Evolutionary conservation across 2,797 vertebrate species (phyloP).

Genomic region (Vireo griseus): DNA sequence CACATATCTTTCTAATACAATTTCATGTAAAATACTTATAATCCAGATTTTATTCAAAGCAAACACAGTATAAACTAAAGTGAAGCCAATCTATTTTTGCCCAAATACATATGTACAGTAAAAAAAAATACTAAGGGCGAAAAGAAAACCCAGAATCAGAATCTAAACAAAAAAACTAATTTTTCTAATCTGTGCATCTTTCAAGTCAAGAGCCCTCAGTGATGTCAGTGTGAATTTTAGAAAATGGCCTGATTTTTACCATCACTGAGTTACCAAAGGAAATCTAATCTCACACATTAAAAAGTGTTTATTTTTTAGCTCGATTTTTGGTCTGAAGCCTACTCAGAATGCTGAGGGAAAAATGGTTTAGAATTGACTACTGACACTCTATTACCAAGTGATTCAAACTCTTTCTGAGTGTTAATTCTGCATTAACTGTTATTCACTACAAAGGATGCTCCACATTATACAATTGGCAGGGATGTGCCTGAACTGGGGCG

Average conservation of each 20-base stretch:
- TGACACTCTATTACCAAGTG: neutral
- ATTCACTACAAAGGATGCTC: neutral
- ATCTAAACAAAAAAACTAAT: neutral
- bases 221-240: neutral
- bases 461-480: neutral
- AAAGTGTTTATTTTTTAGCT: neutral
- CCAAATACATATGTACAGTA: neutral
- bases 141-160: neutral
- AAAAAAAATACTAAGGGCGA: neutral
- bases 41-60: neutral
- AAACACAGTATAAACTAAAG: neutral
- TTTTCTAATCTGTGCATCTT: neutral
- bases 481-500: neutral
- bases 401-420: neutral
- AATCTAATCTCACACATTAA: neutral
- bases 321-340: neutral
- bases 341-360: neutral
- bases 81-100: neutral
- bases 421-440: neutral
- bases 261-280: neutral
- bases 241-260: neutral
- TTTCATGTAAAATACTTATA: neutral
- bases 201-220: neutral
- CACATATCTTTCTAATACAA: neutral
- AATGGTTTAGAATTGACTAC: rapidly evolving